Percentiles rank a stretch among this genome's conserved stretches.
These are phyloP conservation scores for Apodemia mormo DNA, from an alignment of 2,888 invertebrate species.

Conservation along the genomic window DNA sequence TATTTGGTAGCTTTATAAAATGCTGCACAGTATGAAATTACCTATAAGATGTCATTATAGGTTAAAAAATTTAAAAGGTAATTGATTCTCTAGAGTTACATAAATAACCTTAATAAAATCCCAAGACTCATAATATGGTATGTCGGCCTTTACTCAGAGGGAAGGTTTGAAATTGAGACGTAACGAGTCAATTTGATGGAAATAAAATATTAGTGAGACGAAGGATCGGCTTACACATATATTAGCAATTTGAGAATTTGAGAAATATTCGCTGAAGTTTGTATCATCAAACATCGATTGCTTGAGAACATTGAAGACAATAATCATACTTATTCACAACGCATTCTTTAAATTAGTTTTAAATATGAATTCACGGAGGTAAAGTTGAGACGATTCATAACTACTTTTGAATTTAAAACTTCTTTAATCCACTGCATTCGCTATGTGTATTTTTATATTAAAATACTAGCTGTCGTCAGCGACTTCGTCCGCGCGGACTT, in stretches of 20 bases:
- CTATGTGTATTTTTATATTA: too few species aligned
- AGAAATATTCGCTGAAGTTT: not conserved
- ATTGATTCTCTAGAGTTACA: constrained; percentile 37
- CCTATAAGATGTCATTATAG: too few species aligned
- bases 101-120: constrained; percentile 40
- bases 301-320: not conserved
- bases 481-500: too few species aligned
- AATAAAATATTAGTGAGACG: constrained; percentile 24
- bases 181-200: constrained; percentile 35
- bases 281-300: not conserved
- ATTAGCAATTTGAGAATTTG: not conserved
- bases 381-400: too few species aligned
- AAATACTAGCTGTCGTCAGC: too few species aligned
- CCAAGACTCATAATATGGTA: constrained; percentile 40
- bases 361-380: too few species aligned
- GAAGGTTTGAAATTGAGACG: constrained; percentile 38
- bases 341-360: not conserved
- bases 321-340: not conserved
- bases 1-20: too few species aligned
- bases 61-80: constrained; percentile 12
- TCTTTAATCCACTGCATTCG: too few species aligned
- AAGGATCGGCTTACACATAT: not conserved
- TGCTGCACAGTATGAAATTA: too few species aligned
- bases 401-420: too few species aligned
- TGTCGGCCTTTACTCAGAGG: constrained; percentile 34